Conservation (phyloP, 2,888 invertebrate species). For the Heliconius erato region DNA sequence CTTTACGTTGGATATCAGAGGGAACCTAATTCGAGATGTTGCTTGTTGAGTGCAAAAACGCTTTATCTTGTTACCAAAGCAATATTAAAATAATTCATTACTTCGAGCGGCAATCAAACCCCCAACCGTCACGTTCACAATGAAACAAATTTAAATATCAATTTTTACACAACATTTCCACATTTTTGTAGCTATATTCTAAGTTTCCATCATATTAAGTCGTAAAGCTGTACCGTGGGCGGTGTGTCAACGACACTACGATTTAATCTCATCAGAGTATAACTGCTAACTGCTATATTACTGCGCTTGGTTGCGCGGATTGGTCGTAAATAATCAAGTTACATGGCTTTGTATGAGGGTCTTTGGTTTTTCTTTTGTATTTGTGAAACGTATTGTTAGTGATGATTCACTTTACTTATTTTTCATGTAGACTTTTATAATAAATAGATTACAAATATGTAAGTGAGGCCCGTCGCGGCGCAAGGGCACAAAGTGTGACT, state of each 20-base stretch:
- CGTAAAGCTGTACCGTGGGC: conserved; percentile 16
- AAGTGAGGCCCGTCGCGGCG: too few relatives aligned
- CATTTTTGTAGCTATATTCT: not conserved
- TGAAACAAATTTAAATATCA: not conserved
- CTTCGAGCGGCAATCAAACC: not conserved
- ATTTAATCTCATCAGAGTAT: conserved; percentile 27
- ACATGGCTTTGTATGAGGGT: not conserved
- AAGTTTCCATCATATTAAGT: not conserved
- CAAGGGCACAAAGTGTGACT: too few relatives aligned
- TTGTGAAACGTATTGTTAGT: not conserved
- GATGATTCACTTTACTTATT: too few relatives aligned
- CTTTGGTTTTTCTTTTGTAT: not conserved
- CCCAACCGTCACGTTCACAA: not conserved
- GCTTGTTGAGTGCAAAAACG: too few relatives aligned
- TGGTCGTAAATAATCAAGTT: conserved; percentile 19
- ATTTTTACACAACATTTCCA: not conserved
- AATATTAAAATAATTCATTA: not conserved
- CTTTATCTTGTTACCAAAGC: too few relatives aligned
- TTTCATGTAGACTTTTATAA: too few relatives aligned
- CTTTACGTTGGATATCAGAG: too few relatives aligned
- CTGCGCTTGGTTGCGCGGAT: conserved; percentile 31
- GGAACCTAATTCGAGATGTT: too few relatives aligned
- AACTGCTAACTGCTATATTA: conserved; percentile 32
- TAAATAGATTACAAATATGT: too few relatives aligned
- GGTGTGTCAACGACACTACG: conserved; percentile 36